Evolutionary conservation across 2,797 vertebrate genomes (phyloP), one percentile per base, ranked within the genome.

Genomic region (Etheostoma nigrum): DNA sequence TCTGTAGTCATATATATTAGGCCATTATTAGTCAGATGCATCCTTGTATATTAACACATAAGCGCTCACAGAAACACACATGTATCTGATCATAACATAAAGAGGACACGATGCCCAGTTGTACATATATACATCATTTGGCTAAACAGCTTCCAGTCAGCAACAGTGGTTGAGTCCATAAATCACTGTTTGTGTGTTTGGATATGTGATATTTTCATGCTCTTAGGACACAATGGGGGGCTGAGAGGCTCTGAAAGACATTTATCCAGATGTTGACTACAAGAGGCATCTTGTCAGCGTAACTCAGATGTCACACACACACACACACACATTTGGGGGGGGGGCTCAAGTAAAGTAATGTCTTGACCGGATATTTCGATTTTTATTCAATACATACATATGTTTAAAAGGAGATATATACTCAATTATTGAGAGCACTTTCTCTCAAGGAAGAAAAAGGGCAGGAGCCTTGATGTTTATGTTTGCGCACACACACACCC

Each of bases 161-260:
- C 58, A 47, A 23, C 48, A 73, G 53, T 60, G 63, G 63, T 21
- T 10, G 60, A 74, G 74, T 70, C 75, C 79, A 82, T 88, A 85
- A 76, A 90, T 91, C 88, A 72, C 42, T 58, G 73, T 77, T 79
- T 88, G 82, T 86, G 79, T 79, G 59, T 86, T 71, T 83, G 68
- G 74, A 87, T 79, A 51, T 82, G 57, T 91, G 89, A 94, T 86
- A 92, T 93, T 91, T 93, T 69, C 76, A 70, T 92, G 89, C 86
- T 90, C 87, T 92, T 91, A 75, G 72, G 72, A 92, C 65, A 76
- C 65, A n/a, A 67, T 57, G 76, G 76, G 74, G 68, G 79, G 68
- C 45, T 48, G 30, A 79, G 70, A 75, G 76, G 79, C 74, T 84
- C 66, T 72, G 70, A 85, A 76, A 91, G 84, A 72, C 85, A 90